Base-by-base conservation (phyloP, 2,797 vertebrate species). In the Platyrinchus mystaceus region DNA sequence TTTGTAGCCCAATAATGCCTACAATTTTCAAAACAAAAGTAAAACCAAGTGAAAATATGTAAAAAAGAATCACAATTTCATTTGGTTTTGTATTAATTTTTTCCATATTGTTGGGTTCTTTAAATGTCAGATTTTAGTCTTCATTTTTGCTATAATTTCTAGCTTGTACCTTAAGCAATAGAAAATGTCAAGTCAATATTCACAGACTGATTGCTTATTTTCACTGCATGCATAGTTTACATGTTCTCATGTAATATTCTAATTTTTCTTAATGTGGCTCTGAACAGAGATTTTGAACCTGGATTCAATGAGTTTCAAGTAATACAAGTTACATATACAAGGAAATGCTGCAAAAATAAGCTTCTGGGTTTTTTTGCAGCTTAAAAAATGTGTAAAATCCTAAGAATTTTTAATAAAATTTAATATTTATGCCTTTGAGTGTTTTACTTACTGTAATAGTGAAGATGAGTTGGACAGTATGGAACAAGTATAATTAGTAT, bases 61-160 rank as follows among this genome's bases (percentile, higher is more conserved):
- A 6, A 28, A 63, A 41, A 17, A 14, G 50, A 26, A 17, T 21
- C 3, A 6, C 3, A 6, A 2, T 34, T 69, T 46, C 0, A 1
- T 50, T 44, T 60, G 12, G 5, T 20, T 70, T 28, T 18, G 13
- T 20, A 50, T 44, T 17, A 27, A 6, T 28, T 36, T 6, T 68
- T 62, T 68, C 58, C 2, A 10, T 49, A 32, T 41, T 75, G 2
- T 1, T 56, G 3, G 16, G 5, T 43, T 71, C 1, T 32, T 79
- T 52, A 63, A 55, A 63, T 30, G 63, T n/a, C 7, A 74, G 18
- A 56, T 34, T 55, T 70, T 44, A 7, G 1, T 41, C 7, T 16
- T 67, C 0, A 34, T 46, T 84, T 87, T 73, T 64, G 28, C 6
- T 62, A 9, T 55, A 4, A 34, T 84, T 78, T 90, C 37, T 62